Evolutionary conservation across 1,140 invertebrate genomes (phyloP), one percentile per base, ranked within the genome.

Genomic region (Papilio xuthus): DNA sequence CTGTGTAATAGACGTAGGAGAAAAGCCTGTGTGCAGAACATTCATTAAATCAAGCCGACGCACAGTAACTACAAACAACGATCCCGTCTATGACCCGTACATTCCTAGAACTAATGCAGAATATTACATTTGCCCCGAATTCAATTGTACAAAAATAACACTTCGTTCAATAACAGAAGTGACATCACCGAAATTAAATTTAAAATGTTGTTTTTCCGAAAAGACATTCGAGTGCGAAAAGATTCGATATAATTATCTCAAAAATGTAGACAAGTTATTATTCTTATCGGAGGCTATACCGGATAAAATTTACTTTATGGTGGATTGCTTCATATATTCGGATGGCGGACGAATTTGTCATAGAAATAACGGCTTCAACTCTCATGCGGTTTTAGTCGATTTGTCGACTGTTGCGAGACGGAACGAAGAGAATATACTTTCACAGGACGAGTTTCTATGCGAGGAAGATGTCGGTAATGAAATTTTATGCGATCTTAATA

Each of bases 381-480:
- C 88, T 80, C 85, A 90, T 78, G 80, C 82, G 26, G 84, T 88
- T 81, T 81, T 91, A 26, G 80, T 91, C 23, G 85, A 91, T 73
- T 85, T 85, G 63, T 90, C 87, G 42, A 88, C 85, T 28, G 78
- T 89, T 79, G 87, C 80, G 18, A 88, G 87, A 78, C 89, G 88
- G 18, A 86, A 88, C 26, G 85, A 90, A 70, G 42, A 80, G 1
- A 87, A 85, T 32, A 77, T 92, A 56, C 80, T 92, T 9, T 86
- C 89, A 7, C 91, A 92, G 79, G 89, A 93, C 26, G 91, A 93
- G 78, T 91, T 90, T 73, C 81, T 93, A 79, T 93, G 92, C 75
- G 89, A 93, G 78, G 83, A 93, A 77, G 81, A 71, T 60, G 42
- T 81, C 53, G 44, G 80, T 18, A 86, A 81, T 50, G 76, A 70